These are phyloP conservation scores for Gastrophysa polygoni DNA, from an alignment of 2,888 invertebrate species.

Conservation along the genomic window DNA sequence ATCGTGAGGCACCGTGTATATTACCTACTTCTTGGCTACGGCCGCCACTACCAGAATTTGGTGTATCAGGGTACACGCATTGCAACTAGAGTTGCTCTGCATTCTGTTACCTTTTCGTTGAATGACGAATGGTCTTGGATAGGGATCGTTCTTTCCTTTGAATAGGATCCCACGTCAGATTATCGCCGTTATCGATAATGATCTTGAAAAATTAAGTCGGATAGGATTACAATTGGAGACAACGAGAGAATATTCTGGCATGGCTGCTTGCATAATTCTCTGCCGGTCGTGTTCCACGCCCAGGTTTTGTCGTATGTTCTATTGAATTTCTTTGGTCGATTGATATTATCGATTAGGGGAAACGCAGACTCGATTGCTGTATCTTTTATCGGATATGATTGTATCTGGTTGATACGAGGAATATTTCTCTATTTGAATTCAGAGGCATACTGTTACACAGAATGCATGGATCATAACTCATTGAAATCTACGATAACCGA, in stretches of 20 bases:
- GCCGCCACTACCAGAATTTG: no score
- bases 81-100: no score
- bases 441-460: not conserved
- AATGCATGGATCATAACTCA: no score
- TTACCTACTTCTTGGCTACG: no score
- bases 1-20: no score
- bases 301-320: not conserved
- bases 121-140: not conserved
- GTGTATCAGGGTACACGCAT: no score
- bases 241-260: not conserved
- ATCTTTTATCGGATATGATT: not conserved
- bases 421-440: not conserved
- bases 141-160: not conserved
- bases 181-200: not conserved
- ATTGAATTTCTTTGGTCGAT: conserved; percentile 2
- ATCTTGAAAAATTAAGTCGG: not conserved
- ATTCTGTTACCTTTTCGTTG: not conserved
- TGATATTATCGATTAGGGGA: conserved; percentile 6
- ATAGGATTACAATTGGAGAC: not conserved
- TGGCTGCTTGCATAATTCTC: not conserved
- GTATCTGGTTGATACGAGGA: not conserved
- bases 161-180: not conserved
- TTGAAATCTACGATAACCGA: no score
- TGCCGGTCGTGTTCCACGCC: conserved; percentile 6
- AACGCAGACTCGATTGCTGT: conserved; percentile 20